Base-by-base conservation (phyloP, 2,113 vertebrate genomes). In the Tragelaphus buxtoni region DNA sequence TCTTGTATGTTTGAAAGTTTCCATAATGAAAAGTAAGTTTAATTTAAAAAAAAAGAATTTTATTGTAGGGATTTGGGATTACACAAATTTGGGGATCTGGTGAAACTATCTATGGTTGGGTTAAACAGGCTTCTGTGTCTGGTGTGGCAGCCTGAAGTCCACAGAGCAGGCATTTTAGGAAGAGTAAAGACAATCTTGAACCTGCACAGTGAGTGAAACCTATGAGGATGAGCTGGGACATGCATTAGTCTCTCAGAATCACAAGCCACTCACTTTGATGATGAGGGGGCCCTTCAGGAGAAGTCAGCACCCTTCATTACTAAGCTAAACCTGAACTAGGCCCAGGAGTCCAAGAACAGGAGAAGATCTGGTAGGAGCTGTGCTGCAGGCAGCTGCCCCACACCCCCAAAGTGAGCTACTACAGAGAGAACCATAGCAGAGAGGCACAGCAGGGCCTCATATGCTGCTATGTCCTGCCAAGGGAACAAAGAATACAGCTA, bases 371-470 rank as follows among this genome's bases (percentile, higher is more conserved):
- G 12, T 13, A n/a, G 30, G 45, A 51, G 30, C 60, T 86, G 28
- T 0, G 28, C 42, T 32, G 30, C 42, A 51, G 58, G 60, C 58
- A 16, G 84, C 20, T 17, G 32, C 61, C 60, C 32, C 18, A 49
- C 8, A 10, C n/a, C 61, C 53, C 4, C 84, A 88, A 35, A 26
- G 60, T 6, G 13, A 82, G 17, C 49, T 39, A 5, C 39, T 26
- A 1, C 1, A 26, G 47, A 65, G 3, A 24, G 47, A 42, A 7
- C n/a, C 8, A 9, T 24, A 35, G 0, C 24, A 24, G 49, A n/a
- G n/a, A n/a, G n/a, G n/a, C n/a, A 9, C n/a, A 35, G 0, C 24
- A 24, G 49, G 5, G 35, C 5, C 77, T 91, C 1, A 0, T 3
- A 35, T 11, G 32, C 26, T 7, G 17, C 13, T 4, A 24, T 5